Evolutionary conservation across 2,113 vertebrate genomes (phyloP), one percentile per base, ranked within the genome.

Genomic region (Probosciger aterrimus): DNA sequence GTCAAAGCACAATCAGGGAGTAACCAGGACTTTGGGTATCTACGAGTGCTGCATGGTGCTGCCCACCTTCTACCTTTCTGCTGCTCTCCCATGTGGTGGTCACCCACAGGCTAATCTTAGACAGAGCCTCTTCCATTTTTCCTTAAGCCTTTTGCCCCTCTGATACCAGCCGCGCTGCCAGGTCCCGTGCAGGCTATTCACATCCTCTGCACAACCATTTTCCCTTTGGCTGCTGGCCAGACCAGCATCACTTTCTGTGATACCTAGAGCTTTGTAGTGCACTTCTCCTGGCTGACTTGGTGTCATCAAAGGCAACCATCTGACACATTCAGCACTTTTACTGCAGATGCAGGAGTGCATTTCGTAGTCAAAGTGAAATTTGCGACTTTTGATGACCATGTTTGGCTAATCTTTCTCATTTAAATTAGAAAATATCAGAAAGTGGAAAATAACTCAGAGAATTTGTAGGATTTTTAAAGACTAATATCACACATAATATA

Each of bases 331-430:
- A 7, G 71, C 63, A 39, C 9, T 70, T 90, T 75, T 64, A 27
- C 39, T 89, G 86, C 73, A 96, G 93, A 80, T 59, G 30, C 28
- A 81, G 24, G 11, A 8, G 15, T 30, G 31, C 25, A 70, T 69
- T 90, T 84, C 50, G 83, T 18, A 91, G 67, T 73, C 67, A 55
- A 93, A 91, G 73, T 62, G 85, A 95, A 97, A 97, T 96, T 50
- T 88, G 83, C 59, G 79, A 50, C 22, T 92, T 96, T 96, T 4
- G 1, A 64, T 90, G 90, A 73, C 60, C 11, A 2, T n/a, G 41
- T 68, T 87, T 95, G 60, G 74, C 79, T 90, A 28, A 80, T 93
- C 75, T 92, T 95, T 95, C 77, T 93, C 67, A 84, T 97, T 95
- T 95, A 94, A 95, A 86, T 90, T 75, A 73, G 20, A 5, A 88